These are phyloP conservation scores for Rhogogaster chlorosoma DNA, from an alignment of 2,888 invertebrate species.

Conservation along the genomic window DNA sequence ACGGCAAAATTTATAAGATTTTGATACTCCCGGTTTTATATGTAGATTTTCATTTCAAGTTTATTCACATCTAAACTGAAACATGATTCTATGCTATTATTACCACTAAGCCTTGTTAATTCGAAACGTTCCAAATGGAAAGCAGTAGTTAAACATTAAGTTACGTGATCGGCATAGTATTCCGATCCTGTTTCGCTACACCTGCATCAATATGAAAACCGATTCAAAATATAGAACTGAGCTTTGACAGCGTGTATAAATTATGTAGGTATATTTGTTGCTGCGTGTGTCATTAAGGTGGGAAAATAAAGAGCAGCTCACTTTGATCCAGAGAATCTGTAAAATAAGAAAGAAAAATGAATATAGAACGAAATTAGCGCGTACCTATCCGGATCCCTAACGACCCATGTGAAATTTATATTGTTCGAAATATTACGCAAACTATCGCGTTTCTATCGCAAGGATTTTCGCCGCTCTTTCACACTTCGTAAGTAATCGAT, in stretches of 20 bases:
- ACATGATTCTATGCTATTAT: neutral
- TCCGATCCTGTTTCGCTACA: neutral
- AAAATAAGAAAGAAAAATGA: neutral
- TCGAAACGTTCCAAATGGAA: conserved; percentile 23
- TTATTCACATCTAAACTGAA: neutral
- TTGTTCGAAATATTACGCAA: neutral
- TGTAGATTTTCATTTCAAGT: neutral
- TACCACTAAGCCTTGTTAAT: neutral
- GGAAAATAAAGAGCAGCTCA: neutral
- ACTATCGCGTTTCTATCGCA: neutral
- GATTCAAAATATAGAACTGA: neutral
- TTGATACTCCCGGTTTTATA: neutral
- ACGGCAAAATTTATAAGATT: neutral
- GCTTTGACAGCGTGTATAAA: neutral
- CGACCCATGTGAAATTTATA: neutral
- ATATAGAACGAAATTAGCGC: neutral
- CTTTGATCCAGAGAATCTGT: neutral
- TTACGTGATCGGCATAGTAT: conserved; percentile 10
- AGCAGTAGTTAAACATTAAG: neutral
- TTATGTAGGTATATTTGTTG: neutral
- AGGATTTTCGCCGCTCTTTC: neutral
- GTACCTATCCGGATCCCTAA: neutral
- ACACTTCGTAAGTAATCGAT: neutral
- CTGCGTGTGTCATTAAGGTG: neutral
- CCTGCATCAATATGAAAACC: neutral